Evolutionary conservation across 2,797 vertebrate genomes (phyloP), one percentile per base, ranked within the genome.

Genomic region (Rallus crepitans): DNA sequence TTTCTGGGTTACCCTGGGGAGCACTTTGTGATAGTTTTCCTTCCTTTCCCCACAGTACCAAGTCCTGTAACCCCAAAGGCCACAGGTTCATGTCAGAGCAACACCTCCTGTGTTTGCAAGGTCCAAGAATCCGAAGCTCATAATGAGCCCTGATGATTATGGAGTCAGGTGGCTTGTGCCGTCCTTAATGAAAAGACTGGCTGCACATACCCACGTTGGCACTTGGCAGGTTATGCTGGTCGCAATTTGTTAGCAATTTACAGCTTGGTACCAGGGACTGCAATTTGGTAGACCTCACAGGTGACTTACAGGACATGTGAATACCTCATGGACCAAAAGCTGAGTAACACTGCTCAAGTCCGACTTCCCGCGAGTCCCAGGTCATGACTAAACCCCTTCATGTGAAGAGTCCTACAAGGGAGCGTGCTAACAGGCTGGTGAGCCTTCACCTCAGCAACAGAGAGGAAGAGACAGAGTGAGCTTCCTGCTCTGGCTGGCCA

Each of bases 221-320:
- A 72, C 90, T 37, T 45, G 88, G 90, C 93, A 86, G 82, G 76
- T 81, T 61, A 6, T 47, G 73, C 42, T 78, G 90, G 72, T 65
- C n/a, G 63, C 92, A 90, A 52, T 83, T 83, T 69, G 73, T 79
- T 66, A 39, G 86, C 90, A 83, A 90, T 93, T 90, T 91, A 47
- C 70, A 63, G 59, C 47, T 12, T 56, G 42, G 80, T 56, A 55
- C 37, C 82, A 63, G 37, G 50, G 55, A 12, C 85, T 83, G 72
- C 86, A 95, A 92, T 96, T 95, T 95, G 80, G 70, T 31, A 83
- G 24, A 72, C 55, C 82, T 95, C 88, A 76, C 61, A 52, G 82
- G 73, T 92, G 86, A 93, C 42, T 96, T 93, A 70, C 45, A 73
- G 66, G 63, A 39, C 94, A 95, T 39, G 21, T 91, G 90, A 93